These are phyloP conservation scores for Mya arenaria DNA, from an alignment of 1,140 invertebrate species.

Conservation along the genomic window DNA sequence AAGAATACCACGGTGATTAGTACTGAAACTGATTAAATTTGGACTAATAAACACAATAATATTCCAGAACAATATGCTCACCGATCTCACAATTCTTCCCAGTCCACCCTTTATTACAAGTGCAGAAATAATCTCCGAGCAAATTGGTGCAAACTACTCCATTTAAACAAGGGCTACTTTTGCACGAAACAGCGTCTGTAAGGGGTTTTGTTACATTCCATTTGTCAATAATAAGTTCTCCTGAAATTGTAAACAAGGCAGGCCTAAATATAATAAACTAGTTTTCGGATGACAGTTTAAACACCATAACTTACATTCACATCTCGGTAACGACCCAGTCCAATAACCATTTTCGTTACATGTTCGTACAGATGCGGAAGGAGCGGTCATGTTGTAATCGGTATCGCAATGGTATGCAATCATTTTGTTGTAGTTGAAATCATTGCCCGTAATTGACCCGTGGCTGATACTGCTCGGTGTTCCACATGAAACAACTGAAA, in stretches of 20 bases:
- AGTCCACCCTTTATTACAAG: not conserved
- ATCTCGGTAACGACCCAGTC: not conserved
- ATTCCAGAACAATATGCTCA: not conserved
- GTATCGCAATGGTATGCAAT: not conserved
- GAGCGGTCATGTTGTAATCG: slow-evolving; percentile 19
- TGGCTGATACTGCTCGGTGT: not conserved
- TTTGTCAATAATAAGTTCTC: not conserved
- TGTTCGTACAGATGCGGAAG: not conserved
- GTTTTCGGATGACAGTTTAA: not conserved
- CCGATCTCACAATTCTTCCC: not conserved
- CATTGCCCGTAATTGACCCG: slow-evolving; percentile 2
- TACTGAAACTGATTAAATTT: not conserved
- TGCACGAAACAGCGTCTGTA: not conserved
- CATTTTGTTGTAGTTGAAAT: not conserved
- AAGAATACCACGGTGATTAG: not conserved
- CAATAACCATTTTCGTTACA: slow-evolving; percentile 5
- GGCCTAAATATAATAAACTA: not conserved
- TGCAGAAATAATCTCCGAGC: not conserved
- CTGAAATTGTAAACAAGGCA: not conserved
- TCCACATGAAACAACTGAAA: slow-evolving; percentile 23
- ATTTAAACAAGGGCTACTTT: not conserved
- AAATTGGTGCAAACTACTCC: not conserved
- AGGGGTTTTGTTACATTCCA: not conserved
- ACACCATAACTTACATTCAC: slow-evolving; percentile 9
- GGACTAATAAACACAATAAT: not conserved